Evolutionary conservation across 1,140 invertebrate species (phyloP).

Genomic region (Achatina immaculata): DNA sequence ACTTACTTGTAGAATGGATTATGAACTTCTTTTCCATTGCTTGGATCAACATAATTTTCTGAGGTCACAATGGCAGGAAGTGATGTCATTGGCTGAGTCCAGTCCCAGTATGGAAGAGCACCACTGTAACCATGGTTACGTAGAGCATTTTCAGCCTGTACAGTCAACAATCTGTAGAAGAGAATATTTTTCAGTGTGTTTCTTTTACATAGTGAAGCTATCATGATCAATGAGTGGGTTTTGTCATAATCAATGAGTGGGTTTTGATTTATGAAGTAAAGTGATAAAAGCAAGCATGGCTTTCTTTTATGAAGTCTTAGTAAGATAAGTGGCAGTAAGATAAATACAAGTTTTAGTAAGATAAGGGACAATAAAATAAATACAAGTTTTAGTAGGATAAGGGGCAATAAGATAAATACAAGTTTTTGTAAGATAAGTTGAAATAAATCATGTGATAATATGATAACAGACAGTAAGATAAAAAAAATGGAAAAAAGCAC

Average conservation of each 20-base stretch:
- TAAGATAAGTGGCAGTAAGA: neutral
- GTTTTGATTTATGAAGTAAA: neutral
- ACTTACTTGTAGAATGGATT: conserved; percentile 41
- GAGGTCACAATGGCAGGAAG: conserved; percentile 26
- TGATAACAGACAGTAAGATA: too few relatives aligned
- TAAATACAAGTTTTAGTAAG: neutral
- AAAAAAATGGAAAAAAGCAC: too few relatives aligned
- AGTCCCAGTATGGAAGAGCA: conserved; percentile 52
- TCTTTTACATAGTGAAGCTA: neutral
- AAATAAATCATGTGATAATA: too few relatives aligned
- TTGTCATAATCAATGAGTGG: neutral
- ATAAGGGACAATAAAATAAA: too few relatives aligned
- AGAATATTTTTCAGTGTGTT: neutral
- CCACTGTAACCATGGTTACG: conserved; percentile 22
- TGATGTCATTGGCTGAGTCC: conserved; percentile 41
- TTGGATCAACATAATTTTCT: conserved; percentile 36
- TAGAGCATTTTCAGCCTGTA: conserved; percentile 45
- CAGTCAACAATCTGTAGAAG: conserved; percentile 29
- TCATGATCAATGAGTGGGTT: neutral
- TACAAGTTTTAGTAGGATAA: too few relatives aligned
- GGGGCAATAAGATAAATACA: too few relatives aligned
- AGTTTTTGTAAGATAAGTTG: too few relatives aligned
- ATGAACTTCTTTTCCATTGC: conserved; percentile 1
- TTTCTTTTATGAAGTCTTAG: neutral
- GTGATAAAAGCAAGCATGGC: neutral